A percentile compares a stretch with the other conserved stretches of the same genome.
Evolutionary conservation across 2,888 invertebrate genomes (phyloP).

Genomic region (Ypsolopha scabrella): DNA sequence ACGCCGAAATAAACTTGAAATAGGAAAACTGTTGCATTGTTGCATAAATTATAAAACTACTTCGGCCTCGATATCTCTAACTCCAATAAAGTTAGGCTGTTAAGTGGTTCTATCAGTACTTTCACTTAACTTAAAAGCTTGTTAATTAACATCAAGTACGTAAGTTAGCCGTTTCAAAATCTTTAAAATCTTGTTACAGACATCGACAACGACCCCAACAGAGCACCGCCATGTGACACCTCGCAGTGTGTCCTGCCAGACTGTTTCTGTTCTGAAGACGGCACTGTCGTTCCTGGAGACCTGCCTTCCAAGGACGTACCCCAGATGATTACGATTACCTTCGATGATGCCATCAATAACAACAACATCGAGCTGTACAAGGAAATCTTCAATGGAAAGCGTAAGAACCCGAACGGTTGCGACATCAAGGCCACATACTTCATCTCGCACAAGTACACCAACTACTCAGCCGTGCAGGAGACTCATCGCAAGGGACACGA

Average conservation of each 20-base stretch:
- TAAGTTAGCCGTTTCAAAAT: too few species aligned
- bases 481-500: conserved; percentile 93
- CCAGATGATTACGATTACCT: conserved; percentile 95
- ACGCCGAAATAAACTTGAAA: background rate
- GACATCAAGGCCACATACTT: conserved; percentile 94
- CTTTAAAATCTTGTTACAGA: conserved; percentile 71
- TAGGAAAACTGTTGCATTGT: background rate
- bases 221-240: conserved; percentile 91
- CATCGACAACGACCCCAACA: conserved; percentile 93
- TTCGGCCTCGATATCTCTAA: background rate
- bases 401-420: conserved; percentile 94
- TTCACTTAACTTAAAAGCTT: too few species aligned
- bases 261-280: conserved; percentile 95
- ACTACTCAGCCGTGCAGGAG: conserved; percentile 93
- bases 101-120: too few species aligned
- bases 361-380: conserved; percentile 95
- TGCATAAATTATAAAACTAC: conserved; percentile 3
- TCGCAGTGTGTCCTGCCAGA: conserved; percentile 89
- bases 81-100: too few species aligned
- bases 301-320: conserved; percentile 87
- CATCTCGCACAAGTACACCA: conserved; percentile 93
- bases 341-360: conserved; percentile 95
- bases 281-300: conserved; percentile 88
- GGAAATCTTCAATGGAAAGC: conserved; percentile 89
- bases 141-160: too few species aligned